Conservation (phyloP, 2,888 invertebrate species). For the Troglohyphantes excavatus region DNA sequence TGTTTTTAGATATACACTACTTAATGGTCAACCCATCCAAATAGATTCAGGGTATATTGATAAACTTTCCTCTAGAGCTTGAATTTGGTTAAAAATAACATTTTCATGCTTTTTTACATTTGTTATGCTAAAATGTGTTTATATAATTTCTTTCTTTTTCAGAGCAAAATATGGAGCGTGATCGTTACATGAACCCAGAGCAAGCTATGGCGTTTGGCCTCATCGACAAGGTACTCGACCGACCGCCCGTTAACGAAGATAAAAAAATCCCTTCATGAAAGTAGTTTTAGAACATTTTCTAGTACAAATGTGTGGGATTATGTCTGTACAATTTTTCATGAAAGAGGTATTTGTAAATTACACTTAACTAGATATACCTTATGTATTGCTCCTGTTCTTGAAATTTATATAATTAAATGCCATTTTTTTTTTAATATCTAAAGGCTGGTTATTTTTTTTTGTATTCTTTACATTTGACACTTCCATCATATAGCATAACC, state of each 20-base stretch:
- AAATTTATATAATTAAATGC: neutral
- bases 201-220: slow-evolving; percentile 96
- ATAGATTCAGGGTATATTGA: too few species aligned
- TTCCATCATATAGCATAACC: too few species aligned
- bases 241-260: slow-evolving; percentile 86
- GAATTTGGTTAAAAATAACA: too few species aligned
- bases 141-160: slow-evolving; percentile 74
- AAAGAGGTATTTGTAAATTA: neutral
- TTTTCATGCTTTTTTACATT: too few species aligned
- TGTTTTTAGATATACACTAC: too few species aligned
- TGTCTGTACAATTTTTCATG: too few species aligned
- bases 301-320: too few species aligned
- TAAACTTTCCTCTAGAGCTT: too few species aligned
- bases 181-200: slow-evolving; percentile 94
- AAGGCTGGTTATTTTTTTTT: too few species aligned
- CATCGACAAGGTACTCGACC: slow-evolving; percentile 95
- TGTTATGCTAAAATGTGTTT: neutral
- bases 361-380: neutral
- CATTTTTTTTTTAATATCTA: neutral
- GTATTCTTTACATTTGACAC: too few species aligned
- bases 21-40: too few species aligned
- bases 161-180: slow-evolving; percentile 94
- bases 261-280: slow-evolving; percentile 34
- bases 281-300: neutral
- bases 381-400: neutral